Evolutionary conservation across 2,113 vertebrate genomes (phyloP).

Genomic region (sheep (Ovis aries)): DNA sequence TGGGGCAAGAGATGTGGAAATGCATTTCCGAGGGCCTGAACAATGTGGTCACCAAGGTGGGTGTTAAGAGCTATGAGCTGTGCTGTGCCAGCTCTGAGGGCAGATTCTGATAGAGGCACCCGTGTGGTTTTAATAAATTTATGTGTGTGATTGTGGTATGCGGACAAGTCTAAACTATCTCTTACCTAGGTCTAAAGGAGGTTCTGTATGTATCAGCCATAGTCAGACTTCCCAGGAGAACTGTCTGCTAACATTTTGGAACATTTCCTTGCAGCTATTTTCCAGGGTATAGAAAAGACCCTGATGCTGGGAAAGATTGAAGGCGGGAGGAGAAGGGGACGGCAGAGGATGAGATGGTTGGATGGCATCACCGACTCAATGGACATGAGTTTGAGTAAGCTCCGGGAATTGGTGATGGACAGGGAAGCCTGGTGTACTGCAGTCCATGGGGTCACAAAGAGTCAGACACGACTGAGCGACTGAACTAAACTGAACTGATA

Average conservation of each 20-base stretch:
- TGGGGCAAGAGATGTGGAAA: not conserved
- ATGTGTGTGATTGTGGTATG: not conserved
- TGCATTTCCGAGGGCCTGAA: not conserved
- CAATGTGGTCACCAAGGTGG: not conserved
- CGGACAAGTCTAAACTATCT: not conserved
- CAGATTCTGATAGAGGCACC: not conserved
- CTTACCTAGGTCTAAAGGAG: not conserved
- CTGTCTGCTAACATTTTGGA: not conserved
- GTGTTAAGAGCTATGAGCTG: not conserved
- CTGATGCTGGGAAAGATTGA: not conserved
- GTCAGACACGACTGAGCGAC: rapidly evolving
- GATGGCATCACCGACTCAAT: not conserved
- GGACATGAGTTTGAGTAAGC: not conserved
- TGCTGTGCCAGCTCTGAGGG: not conserved
- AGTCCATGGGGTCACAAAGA: not conserved
- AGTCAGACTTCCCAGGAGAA: not conserved
- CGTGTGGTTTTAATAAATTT: not conserved
- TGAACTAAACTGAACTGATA: not conserved
- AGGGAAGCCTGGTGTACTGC: not conserved
- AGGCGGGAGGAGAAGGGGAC: not conserved
- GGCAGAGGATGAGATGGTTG: not conserved
- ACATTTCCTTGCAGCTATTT: not conserved
- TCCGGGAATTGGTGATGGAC: not conserved
- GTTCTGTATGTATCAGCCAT: not conserved
- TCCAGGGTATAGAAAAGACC: not conserved